These are phyloP conservation scores for Trigoniulus corallinus DNA, from an alignment of 1,140 invertebrate genomes.

Conservation along the genomic window DNA sequence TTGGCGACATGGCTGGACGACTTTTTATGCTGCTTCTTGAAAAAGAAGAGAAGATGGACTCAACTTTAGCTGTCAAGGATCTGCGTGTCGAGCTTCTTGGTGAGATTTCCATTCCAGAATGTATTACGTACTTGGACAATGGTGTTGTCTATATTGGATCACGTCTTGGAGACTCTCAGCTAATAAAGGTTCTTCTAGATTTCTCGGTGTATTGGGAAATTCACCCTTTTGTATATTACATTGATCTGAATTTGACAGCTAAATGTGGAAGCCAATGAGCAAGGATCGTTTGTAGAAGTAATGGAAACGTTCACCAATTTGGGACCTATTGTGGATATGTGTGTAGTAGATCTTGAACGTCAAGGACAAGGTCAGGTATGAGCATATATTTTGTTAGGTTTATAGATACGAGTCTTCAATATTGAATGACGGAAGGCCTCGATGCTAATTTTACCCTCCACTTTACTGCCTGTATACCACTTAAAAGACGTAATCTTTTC, in stretches of 20 bases:
- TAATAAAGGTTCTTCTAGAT: conserved; percentile 77
- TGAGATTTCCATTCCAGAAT: conserved; percentile 92
- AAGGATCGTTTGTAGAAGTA: conserved; percentile 73
- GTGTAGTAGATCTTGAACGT: conserved; percentile 85
- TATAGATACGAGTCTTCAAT: no score
- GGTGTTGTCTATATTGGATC: conserved; percentile 96
- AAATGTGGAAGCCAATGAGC: conserved; percentile 65
- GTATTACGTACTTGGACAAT: conserved; percentile 97
- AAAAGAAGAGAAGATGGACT: conserved; percentile 60
- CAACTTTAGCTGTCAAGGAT: conserved; percentile 59
- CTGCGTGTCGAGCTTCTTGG: conserved; percentile 84
- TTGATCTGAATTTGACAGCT: conserved; percentile 27
- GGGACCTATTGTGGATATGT: conserved; percentile 95
- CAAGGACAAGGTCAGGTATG: conserved; percentile 82
- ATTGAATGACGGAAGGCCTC: no score
- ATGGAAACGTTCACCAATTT: conserved; percentile 96
- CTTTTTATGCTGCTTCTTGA: conserved; percentile 94
- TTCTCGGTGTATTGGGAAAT: no score
- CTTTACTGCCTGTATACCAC: no score
- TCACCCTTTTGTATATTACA: no score
- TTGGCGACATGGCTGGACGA: conserved; percentile 88
- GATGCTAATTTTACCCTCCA: no score
- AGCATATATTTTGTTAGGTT: no score
- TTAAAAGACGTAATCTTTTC: conserved; percentile 13
- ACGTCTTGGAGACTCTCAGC: conserved; percentile 85